A percentile compares a stretch with the other conserved stretches of the same genome.
Evolutionary conservation across 2,113 vertebrate species (phyloP).

Genomic region (Vireo altiloquus): DNA sequence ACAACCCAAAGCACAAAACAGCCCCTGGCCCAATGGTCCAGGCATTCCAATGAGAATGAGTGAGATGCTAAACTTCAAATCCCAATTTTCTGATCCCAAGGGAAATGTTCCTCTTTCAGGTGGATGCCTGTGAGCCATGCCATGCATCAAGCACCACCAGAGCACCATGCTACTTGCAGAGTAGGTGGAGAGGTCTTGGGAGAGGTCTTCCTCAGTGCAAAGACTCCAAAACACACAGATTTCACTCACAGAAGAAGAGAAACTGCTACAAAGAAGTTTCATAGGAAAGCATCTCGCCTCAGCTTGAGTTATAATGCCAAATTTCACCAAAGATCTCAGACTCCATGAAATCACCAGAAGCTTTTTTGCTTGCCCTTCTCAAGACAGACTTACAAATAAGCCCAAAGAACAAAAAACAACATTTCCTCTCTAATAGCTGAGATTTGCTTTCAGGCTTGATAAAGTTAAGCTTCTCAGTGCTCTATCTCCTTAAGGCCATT

Average conservation of each 20-base stretch:
- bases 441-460: not conserved
- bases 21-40: not conserved
- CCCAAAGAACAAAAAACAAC: not conserved
- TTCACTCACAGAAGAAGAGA: not conserved
- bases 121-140: not conserved
- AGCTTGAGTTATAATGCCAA: not conserved
- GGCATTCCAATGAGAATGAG: not conserved
- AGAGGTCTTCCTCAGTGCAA: not conserved
- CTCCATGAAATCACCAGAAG: not conserved
- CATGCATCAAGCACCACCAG: not conserved
- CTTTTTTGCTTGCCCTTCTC: not conserved
- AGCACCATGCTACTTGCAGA: not conserved
- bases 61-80: not conserved
- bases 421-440: not conserved
- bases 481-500: not conserved
- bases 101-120: not conserved
- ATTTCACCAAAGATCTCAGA: not conserved
- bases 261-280: rapidly evolving
- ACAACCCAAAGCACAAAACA: not conserved
- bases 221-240: not conserved
- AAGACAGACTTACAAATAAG: not conserved
- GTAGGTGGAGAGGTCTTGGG: too few species aligned
- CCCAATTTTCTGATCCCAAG: not conserved
- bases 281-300: not conserved
- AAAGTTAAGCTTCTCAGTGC: not conserved